phyloP scores from a whole-genome alignment of 2,113 vertebrate species.

The Macquaria australasica region DNA sequence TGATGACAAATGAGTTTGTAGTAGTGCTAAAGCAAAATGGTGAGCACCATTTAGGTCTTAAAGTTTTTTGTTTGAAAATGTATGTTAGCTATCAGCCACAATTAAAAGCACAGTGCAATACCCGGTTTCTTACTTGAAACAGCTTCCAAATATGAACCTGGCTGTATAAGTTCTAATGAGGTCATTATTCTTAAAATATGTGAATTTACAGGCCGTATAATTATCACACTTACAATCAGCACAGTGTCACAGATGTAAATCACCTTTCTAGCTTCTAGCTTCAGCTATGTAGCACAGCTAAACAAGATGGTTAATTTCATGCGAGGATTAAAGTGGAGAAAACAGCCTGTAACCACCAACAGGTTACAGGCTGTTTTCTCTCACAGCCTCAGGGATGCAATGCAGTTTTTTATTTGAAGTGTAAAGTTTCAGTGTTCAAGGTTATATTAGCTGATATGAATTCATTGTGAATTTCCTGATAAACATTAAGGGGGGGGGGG shows the following conservation, averaged over 20 bases:
- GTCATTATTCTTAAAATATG: neutral
- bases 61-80: neutral
- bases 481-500: neutral
- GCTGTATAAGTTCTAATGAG: neutral
- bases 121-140: neutral
- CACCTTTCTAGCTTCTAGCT: neutral
- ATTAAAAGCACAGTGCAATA: neutral
- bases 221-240: neutral
- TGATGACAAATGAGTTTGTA: neutral
- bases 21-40: neutral
- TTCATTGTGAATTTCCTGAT: slow-evolving; percentile 5
- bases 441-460: neutral
- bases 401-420: slow-evolving; percentile 7
- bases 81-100: neutral
- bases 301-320: neutral
- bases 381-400: neutral
- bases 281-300: neutral
- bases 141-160: neutral
- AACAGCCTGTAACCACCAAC: neutral
- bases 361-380: neutral
- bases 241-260: neutral
- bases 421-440: slow-evolving; percentile 1
- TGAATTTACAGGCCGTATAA: neutral
- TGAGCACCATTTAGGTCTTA: neutral
- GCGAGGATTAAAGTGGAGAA: neutral